phyloP scores from a whole-genome alignment of 2,113 vertebrate species.

The Mixornis gularis region DNA sequence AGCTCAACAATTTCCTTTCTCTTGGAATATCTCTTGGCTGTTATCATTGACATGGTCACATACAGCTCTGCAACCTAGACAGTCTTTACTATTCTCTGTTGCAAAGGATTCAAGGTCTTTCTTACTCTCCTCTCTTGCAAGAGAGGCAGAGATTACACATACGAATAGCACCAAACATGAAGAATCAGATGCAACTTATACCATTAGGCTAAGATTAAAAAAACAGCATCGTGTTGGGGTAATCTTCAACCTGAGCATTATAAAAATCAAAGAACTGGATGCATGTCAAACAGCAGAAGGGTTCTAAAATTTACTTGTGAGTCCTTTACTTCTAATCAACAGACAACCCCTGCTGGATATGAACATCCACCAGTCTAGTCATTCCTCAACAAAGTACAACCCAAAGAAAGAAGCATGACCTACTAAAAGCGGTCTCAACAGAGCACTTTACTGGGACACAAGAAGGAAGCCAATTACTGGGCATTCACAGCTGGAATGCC shows the following conservation, averaged over 20 bases:
- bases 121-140: neutral
- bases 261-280: neutral
- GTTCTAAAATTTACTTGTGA: neutral
- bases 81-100: neutral
- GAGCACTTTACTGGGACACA: neutral
- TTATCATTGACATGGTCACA: accelerated
- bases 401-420: neutral
- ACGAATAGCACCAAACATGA: neutral
- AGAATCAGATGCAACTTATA: neutral
- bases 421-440: neutral
- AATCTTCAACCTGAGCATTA: neutral
- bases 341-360: neutral
- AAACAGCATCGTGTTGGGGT: neutral
- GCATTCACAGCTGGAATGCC: neutral
- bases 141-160: neutral
- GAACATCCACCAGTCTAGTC: neutral
- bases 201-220: neutral
- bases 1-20: neutral
- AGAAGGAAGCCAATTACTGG: neutral
- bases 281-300: neutral
- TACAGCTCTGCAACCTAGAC: neutral
- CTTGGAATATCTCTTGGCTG: neutral
- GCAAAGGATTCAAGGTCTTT: neutral
- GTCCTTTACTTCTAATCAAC: neutral
- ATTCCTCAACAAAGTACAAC: neutral